Conservation (phyloP, 92 coral and sea anemone genomes). For the Porites divaricata region DNA sequence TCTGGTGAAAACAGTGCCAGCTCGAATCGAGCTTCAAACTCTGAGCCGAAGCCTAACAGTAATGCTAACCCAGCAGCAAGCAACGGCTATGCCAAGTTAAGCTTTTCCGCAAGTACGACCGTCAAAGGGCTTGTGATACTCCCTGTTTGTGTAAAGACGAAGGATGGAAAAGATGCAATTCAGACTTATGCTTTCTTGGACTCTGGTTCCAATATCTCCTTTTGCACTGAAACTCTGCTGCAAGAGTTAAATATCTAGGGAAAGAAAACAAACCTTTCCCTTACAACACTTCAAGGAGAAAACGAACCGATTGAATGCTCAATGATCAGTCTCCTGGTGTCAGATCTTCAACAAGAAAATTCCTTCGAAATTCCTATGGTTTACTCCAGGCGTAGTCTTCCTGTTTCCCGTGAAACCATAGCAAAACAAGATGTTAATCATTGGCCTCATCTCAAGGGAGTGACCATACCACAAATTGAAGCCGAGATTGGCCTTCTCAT, state of each 20-base stretch:
- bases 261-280: slow-evolving; percentile 36
- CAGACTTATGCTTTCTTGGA: no score
- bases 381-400: slow-evolving; percentile 24
- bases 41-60: no score
- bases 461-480: slow-evolving; percentile 18
- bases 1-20: no score
- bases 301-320: not conserved
- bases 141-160: no score
- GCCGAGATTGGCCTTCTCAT: slow-evolving; percentile 51
- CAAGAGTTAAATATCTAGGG: slow-evolving; percentile 34
- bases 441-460: slow-evolving; percentile 60
- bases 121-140: no score
- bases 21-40: no score
- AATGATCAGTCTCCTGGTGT: slow-evolving; percentile 29
- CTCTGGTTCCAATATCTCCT: no score
- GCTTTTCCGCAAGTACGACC: no score
- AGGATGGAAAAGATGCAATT: no score
- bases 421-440: slow-evolving; percentile 40
- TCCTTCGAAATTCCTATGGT: slow-evolving; percentile 10
- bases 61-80: no score
- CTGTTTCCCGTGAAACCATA: slow-evolving; percentile 20
- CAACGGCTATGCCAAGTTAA: no score
- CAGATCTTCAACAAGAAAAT: slow-evolving; percentile 29
- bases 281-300: slow-evolving; percentile 42
- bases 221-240: slow-evolving; percentile 46